A percentile compares a stretch with the other conserved stretches of the same genome.
These are phyloP conservation scores for Trachelus stipa DNA, from an alignment of 2,888 invertebrate species.

Conservation along the genomic window DNA sequence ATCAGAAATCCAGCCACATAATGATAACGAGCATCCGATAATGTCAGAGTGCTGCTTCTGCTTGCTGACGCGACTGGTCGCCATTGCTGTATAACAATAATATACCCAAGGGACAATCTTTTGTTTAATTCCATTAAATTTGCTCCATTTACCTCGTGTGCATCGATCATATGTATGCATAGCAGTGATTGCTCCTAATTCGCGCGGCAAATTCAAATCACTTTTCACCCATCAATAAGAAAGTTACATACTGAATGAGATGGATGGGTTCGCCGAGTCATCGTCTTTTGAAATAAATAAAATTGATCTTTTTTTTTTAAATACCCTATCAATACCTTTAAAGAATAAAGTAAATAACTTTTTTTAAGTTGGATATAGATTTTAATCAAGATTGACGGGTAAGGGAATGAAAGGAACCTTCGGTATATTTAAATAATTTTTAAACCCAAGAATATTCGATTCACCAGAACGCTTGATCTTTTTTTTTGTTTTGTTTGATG, in stretches of 20 bases:
- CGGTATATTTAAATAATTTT: no score
- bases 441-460: no score
- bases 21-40: conserved; percentile 39
- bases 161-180: not conserved
- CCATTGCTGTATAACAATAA: not conserved
- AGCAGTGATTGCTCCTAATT: not conserved
- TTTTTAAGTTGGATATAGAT: no score
- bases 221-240: not conserved
- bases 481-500: not conserved
- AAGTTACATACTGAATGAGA: not conserved
- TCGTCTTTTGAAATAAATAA: not conserved
- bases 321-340: no score
- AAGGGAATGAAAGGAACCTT: no score
- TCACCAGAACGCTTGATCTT: not conserved
- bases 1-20: conserved; percentile 42
- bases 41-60: conserved; percentile 4
- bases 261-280: not conserved
- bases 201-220: not conserved
- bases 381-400: no score
- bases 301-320: not conserved
- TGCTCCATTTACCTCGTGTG: not conserved
- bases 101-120: not conserved
- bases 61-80: not conserved
- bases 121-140: not conserved
- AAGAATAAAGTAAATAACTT: no score